phyloP scores from a whole-genome alignment of 2,888 invertebrate species.

The Cartodere bifasciata region DNA sequence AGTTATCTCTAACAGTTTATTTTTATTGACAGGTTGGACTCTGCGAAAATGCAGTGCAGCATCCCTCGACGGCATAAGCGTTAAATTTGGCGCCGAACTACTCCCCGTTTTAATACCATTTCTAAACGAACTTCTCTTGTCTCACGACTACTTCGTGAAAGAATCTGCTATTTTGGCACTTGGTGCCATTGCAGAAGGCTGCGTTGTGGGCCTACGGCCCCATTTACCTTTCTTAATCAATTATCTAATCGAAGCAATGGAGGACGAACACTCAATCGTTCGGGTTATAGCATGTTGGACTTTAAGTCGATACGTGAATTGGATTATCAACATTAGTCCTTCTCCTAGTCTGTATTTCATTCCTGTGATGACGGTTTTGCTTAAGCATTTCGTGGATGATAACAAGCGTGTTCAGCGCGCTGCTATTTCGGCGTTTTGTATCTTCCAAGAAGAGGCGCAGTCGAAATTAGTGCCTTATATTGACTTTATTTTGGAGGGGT shows the following conservation, averaged over 20 bases:
- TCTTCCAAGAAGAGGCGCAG: slow-evolving; percentile 65
- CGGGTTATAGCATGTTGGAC: slow-evolving; percentile 72
- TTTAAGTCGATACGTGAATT: slow-evolving; percentile 57
- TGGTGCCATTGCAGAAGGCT: slow-evolving; percentile 44
- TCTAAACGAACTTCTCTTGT: slow-evolving; percentile 88
- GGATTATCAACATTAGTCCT: slow-evolving; percentile 53
- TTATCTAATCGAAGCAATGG: slow-evolving; percentile 51
- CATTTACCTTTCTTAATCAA: slow-evolving; percentile 57
- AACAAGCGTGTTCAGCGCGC: slow-evolving; percentile 70
- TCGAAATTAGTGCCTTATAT: slow-evolving; percentile 60
- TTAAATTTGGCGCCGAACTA: slow-evolving; percentile 90
- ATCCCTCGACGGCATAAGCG: slow-evolving; percentile 90
- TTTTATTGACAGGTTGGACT: no score
- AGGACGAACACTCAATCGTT: slow-evolving; percentile 55
- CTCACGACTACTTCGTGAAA: slow-evolving; percentile 89
- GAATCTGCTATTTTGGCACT: slow-evolving; percentile 88
- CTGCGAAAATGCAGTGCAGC: slow-evolving; percentile 97
- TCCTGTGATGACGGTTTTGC: slow-evolving; percentile 55
- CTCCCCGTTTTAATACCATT: slow-evolving; percentile 87
- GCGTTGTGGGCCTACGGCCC: slow-evolving; percentile 52
- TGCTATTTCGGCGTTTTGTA: slow-evolving; percentile 67
- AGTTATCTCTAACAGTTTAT: no score
- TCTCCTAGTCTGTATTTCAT: slow-evolving; percentile 42
- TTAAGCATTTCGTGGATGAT: slow-evolving; percentile 55
- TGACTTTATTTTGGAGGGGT: slow-evolving; percentile 53